phyloP scores from a whole-genome alignment of 2,113 vertebrate species.

The Engraulis encrasicolus region DNA sequence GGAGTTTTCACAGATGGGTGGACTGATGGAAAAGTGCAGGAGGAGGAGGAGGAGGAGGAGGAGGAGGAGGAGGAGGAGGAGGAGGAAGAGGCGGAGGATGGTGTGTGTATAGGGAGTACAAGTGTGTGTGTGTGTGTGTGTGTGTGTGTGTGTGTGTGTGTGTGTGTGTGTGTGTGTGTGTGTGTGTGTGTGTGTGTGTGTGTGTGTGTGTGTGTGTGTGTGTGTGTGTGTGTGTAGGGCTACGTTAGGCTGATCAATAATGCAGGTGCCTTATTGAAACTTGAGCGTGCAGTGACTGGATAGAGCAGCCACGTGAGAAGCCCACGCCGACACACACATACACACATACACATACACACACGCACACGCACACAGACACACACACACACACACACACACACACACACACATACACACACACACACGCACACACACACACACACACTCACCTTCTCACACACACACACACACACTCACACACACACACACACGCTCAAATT shows the following conservation, averaged over 20 bases:
- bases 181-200: conserved; percentile 10
- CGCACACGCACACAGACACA: conserved; percentile 13
- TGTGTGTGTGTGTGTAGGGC: too few species aligned
- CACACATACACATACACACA: neutral
- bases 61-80: too few species aligned
- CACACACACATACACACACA: neutral
- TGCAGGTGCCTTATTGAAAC: conserved; percentile 68
- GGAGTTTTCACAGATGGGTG: conserved; percentile 12
- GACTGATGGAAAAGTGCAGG: neutral
- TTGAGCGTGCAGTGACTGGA: neutral
- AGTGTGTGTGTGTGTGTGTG: neutral
- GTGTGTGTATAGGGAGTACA: too few species aligned
- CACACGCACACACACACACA: too few species aligned
- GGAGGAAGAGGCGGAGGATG: too few species aligned
- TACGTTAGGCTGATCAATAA: too few species aligned
- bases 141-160: neutral
- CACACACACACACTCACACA: too few species aligned
- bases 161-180: neutral
- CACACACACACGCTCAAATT: too few species aligned
- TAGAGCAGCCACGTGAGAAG: too few species aligned
- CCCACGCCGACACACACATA: conserved; percentile 14
- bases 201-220: too few species aligned
- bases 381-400: neutral
- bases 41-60: neutral
- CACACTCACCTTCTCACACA: too few species aligned